Evolutionary conservation across 2,113 vertebrate species (phyloP), one percentile per base, ranked within the genome.

Genomic region (Girardinichthys multiradiatus): DNA sequence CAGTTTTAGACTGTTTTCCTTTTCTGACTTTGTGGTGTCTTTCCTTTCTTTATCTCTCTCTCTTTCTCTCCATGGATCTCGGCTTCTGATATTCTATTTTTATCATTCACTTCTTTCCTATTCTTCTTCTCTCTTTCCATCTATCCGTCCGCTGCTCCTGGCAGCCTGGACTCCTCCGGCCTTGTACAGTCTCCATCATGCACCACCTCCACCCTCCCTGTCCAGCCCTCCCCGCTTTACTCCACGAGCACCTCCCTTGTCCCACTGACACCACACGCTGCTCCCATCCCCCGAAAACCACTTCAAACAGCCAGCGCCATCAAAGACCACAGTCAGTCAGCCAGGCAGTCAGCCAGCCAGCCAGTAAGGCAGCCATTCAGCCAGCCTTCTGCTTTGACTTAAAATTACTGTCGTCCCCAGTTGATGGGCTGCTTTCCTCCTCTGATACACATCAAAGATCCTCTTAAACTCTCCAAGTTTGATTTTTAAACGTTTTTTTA

Each of bases 371-470:
- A 90, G 85, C 79, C 81, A 86, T 87, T 81, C 87, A 83, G 82
- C 80, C 81, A 89, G 90, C 92, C 93, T 95, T 95, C 94, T 95
- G 94, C 93, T 95, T 95, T 83, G 77, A 94, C 93, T 94, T 95
- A 95, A 93, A 93, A 91, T 91, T 89, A 91, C 89, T 93, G 89
- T 92, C 87, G 92, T 93, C 92, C 48, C 89, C 89, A 91, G 92
- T 94, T 89, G 89, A 91, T 83, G 76, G 78, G 83, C 90, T 90
- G 89, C 89, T 92, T 92, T 91, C 88, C 89, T 92, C 87, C 89
- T 92, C 90, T 93, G 92, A 94, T 93, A 93, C 92, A 95, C 93
- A 93, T 94, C 94, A 95, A 94, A 94, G 90, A 92, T 91, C 87
- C 92, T 91, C 89, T 94, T 95, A 92, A 94, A 93, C 86, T 91